Percentiles rank a stretch among this genome's conserved stretches.
phyloP scores from a whole-genome alignment of 2,888 invertebrate species.

The Morinoia aosen region DNA sequence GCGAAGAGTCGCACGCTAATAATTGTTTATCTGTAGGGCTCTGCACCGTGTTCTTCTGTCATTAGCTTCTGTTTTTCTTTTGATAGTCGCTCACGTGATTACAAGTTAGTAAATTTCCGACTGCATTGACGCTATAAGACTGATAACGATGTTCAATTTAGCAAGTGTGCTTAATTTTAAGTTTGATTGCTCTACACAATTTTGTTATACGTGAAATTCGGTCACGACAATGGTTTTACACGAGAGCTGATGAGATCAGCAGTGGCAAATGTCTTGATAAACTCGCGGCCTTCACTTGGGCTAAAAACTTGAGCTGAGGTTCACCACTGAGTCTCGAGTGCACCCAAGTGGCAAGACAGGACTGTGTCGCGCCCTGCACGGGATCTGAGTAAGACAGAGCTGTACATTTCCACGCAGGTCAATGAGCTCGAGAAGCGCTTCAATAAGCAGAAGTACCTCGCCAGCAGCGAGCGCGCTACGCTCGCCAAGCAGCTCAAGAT shows the following conservation, averaged over 20 bases:
- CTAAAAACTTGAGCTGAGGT: background rate
- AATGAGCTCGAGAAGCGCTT: constrained; percentile 96
- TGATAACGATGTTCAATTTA: too few relatives aligned
- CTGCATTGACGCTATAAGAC: too few relatives aligned
- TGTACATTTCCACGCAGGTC: constrained; percentile 76
- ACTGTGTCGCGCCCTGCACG: background rate
- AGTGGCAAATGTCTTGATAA: background rate
- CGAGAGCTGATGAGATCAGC: background rate
- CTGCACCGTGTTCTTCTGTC: too few relatives aligned
- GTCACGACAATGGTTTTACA: background rate
- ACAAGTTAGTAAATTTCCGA: too few relatives aligned
- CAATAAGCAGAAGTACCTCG: constrained; percentile 98
- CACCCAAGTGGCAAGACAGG: background rate
- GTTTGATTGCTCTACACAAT: background rate
- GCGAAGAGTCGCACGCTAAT: background rate
- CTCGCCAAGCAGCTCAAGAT: constrained; percentile 96
- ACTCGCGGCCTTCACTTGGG: background rate
- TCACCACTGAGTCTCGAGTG: background rate
- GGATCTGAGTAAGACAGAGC: background rate
- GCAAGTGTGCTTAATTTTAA: background rate
- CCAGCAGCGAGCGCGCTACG: constrained; percentile 95
- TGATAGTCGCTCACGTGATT: too few relatives aligned
- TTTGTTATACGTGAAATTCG: background rate
- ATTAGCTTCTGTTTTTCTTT: too few relatives aligned
- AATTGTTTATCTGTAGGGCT: background rate